Percentiles rank a stretch among this genome's conserved stretches.
These are phyloP conservation scores for Phalera bucephala DNA, from an alignment of 2,888 invertebrate species.

Conservation along the genomic window DNA sequence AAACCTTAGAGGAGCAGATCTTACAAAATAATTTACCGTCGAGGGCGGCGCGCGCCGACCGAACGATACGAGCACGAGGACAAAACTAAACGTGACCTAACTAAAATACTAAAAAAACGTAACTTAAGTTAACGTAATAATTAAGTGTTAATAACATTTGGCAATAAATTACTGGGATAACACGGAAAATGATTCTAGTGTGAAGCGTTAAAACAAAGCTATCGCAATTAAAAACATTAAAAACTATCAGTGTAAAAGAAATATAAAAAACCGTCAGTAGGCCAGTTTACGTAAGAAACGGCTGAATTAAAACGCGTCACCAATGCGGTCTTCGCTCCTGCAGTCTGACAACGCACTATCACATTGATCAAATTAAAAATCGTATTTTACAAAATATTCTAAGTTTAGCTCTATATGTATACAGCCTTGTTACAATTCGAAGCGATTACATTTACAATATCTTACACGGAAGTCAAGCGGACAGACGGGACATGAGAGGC, in stretches of 20 bases:
- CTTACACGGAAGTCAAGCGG: slow-evolving; percentile 68
- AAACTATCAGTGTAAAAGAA: slow-evolving; percentile 60
- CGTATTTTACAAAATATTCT: slow-evolving; percentile 57
- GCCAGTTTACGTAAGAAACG: slow-evolving; percentile 38
- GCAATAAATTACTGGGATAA: slow-evolving; percentile 81
- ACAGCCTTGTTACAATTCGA: slow-evolving; percentile 67
- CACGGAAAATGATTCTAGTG: slow-evolving; percentile 71
- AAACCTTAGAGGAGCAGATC: slow-evolving; percentile 81
- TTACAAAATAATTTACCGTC: slow-evolving; percentile 62
- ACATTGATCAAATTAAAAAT: slow-evolving; percentile 52
- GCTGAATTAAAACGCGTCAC: slow-evolving; percentile 19
- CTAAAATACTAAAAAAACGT: slow-evolving; percentile 52
- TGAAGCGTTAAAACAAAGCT: slow-evolving; percentile 61
- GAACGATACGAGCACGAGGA: slow-evolving; percentile 21
- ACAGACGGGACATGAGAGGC: slow-evolving; percentile 73
- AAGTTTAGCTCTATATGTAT: slow-evolving; percentile 60
- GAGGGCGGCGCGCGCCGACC: slow-evolving; percentile 20
- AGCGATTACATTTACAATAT: slow-evolving; percentile 72
- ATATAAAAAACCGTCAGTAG: slow-evolving; percentile 57
- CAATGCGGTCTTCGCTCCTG: slow-evolving; percentile 10
- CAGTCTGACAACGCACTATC: slow-evolving; percentile 45
- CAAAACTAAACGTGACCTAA: slow-evolving; percentile 45
- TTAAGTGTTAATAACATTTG: slow-evolving; percentile 79
- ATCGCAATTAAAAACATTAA: slow-evolving; percentile 51
- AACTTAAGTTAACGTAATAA: slow-evolving; percentile 43